These are phyloP conservation scores for Exocentrus adspersus DNA, from an alignment of 2,888 invertebrate species.

Conservation along the genomic window DNA sequence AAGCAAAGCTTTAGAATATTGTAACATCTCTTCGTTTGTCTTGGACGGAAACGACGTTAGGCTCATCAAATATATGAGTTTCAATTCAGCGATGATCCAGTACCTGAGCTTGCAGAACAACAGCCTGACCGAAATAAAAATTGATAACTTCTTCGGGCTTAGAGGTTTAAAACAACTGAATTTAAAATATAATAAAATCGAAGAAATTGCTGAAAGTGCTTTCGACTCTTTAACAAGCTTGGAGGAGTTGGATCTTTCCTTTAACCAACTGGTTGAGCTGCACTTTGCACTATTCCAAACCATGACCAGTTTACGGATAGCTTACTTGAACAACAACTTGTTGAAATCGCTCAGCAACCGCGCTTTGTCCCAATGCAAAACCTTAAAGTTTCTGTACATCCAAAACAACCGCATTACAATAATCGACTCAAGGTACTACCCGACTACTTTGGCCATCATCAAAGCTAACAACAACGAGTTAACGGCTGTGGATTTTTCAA, in stretches of 20 bases:
- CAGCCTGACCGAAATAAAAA: slow-evolving; percentile 16
- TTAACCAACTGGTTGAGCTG: slow-evolving; percentile 19
- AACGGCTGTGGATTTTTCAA: slow-evolving; percentile 28
- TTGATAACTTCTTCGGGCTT: slow-evolving; percentile 16
- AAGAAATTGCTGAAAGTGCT: slow-evolving; percentile 22
- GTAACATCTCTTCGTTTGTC: slow-evolving; percentile 25
- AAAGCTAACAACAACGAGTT: slow-evolving; percentile 29
- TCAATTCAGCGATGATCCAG: slow-evolving; percentile 29
- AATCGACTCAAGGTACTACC: slow-evolving; percentile 22
- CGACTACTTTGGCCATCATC: slow-evolving; percentile 18
- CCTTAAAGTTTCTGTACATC: slow-evolving; percentile 19
- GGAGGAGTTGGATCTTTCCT: slow-evolving; percentile 30
- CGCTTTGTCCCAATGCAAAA: slow-evolving; percentile 20
- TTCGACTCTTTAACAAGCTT: slow-evolving; percentile 27
- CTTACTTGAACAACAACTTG: slow-evolving; percentile 32
- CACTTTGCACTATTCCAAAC: slow-evolving; percentile 13
- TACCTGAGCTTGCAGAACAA: slow-evolving; percentile 30
- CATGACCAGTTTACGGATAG: slow-evolving; percentile 7
- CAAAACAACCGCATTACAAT: slow-evolving; percentile 22
- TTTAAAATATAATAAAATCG: slow-evolving; percentile 30
- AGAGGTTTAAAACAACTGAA: slow-evolving; percentile 28
- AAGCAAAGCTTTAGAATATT: slow-evolving; percentile 27
- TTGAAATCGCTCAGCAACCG: slow-evolving; percentile 13
- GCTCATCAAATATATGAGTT: slow-evolving; percentile 26
- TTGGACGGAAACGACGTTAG: slow-evolving; percentile 29